phyloP scores from a whole-genome alignment of 2,888 invertebrate species.

The Seira sanloemensis region DNA sequence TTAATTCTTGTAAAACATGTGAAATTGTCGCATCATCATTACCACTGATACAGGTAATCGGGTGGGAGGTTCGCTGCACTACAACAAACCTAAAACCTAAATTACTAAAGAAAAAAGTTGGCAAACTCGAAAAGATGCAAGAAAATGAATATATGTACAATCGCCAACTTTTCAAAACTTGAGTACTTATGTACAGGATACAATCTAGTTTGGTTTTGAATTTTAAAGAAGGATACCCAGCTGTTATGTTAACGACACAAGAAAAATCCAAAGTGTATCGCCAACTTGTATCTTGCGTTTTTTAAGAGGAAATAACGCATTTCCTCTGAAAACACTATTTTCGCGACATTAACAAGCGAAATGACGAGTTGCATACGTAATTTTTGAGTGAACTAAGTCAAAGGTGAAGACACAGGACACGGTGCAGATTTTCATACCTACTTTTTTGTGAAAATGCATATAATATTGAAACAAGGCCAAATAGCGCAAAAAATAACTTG shows the following conservation, averaged over 20 bases:
- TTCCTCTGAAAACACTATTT: conserved; percentile 45
- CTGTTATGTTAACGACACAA: conserved; percentile 42
- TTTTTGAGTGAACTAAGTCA: not conserved
- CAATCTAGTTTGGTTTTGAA: not conserved
- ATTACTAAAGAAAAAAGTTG: not conserved
- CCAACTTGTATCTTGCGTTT: conserved; percentile 16
- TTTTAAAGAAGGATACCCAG: conserved; percentile 37
- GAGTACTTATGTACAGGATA: not conserved
- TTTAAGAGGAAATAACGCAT: conserved; percentile 56
- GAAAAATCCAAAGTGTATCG: conserved; percentile 5
- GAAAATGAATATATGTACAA: conserved; percentile 10
- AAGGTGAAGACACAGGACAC: too few relatives aligned
- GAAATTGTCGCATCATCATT: conserved; percentile 20
- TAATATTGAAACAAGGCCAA: too few relatives aligned
- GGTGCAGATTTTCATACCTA: too few relatives aligned
- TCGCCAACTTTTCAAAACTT: not conserved
- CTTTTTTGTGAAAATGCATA: too few relatives aligned
- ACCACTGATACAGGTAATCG: too few relatives aligned
- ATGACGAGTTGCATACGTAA: conserved; percentile 42
- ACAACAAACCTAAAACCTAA: too few relatives aligned
- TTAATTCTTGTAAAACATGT: conserved; percentile 10
- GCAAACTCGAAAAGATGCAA: conserved; percentile 30
- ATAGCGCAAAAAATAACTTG: too few relatives aligned
- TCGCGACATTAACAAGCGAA: conserved; percentile 13
- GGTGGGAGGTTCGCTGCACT: too few relatives aligned